These are phyloP conservation scores for Dipodomys ordii DNA, from an alignment of 2,113 vertebrate species.

Conservation along the genomic window DNA sequence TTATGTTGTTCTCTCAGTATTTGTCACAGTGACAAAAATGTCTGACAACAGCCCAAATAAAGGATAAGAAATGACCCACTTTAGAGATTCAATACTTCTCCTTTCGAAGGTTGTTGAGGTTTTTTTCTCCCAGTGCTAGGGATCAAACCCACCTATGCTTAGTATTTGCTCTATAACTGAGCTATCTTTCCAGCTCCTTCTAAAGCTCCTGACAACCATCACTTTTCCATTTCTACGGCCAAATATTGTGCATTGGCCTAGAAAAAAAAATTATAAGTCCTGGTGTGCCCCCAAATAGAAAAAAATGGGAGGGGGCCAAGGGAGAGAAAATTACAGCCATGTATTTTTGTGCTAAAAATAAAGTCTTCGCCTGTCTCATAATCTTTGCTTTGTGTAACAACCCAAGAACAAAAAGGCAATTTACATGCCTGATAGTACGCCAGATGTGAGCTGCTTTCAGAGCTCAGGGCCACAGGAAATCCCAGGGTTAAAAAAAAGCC, in stretches of 20 bases:
- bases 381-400: conserved; percentile 34
- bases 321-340: conserved; percentile 24
- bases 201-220: neutral
- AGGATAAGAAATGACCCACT: neutral
- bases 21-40: neutral
- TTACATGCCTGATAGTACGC: conserved; percentile 48
- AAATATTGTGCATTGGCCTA: neutral
- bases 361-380: neutral
- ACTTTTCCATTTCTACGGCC: neutral
- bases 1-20: neutral
- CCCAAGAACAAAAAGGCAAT: conserved; percentile 57
- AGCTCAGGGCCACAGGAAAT: conserved; percentile 55
- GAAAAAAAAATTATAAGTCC: neutral
- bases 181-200: neutral
- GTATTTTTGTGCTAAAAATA: conserved; percentile 19
- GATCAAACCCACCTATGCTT: too few relatives aligned
- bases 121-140: neutral
- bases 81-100: neutral
- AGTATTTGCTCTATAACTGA: neutral
- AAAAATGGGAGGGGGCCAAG: neutral
- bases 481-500: conserved; percentile 78
- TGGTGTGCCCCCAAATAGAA: conserved; percentile 3
- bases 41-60: neutral
- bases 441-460: conserved; percentile 54
- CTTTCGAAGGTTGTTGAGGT: neutral